A percentile compares a stretch with the other conserved stretches of the same genome.
These are phyloP conservation scores for Drosophila saltans DNA, from an alignment of 1,140 invertebrate genomes.

Conservation along the genomic window DNA sequence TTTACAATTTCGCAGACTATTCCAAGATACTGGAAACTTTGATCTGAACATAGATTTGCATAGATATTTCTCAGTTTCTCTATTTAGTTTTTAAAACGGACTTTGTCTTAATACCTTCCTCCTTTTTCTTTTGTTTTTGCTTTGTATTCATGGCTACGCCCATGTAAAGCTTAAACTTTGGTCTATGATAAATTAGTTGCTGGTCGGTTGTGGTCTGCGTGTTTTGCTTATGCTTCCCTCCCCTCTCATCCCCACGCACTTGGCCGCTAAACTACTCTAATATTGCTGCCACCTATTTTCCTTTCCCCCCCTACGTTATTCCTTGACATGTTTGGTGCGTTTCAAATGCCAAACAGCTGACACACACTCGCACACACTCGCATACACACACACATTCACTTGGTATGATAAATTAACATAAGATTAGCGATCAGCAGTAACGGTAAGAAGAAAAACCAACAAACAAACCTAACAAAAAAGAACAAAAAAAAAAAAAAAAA, in stretches of 20 bases:
- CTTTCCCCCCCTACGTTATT: not conserved
- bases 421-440: constrained; percentile 64
- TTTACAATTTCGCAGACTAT: no score
- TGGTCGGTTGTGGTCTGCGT: constrained; percentile 44
- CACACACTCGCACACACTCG: constrained; percentile 32
- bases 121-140: no score
- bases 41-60: no score
- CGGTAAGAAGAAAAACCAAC: constrained; percentile 23
- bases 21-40: no score
- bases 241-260: not conserved
- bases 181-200: constrained; percentile 56
- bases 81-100: no score
- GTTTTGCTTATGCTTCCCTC: constrained; percentile 43
- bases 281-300: no score
- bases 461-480: constrained; percentile 8
- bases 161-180: constrained; percentile 27
- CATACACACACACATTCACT: constrained; percentile 8
- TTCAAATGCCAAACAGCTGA: constrained; percentile 46
- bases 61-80: no score
- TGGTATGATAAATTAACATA: constrained; percentile 64
- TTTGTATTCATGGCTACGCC: not conserved
- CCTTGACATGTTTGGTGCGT: constrained; percentile 27
- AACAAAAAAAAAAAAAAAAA: constrained; percentile 24
- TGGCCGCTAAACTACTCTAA: no score
- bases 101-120: not conserved